Conservation (phyloP, 23 tunicate species). For the Botrylloides violaceus region DNA sequence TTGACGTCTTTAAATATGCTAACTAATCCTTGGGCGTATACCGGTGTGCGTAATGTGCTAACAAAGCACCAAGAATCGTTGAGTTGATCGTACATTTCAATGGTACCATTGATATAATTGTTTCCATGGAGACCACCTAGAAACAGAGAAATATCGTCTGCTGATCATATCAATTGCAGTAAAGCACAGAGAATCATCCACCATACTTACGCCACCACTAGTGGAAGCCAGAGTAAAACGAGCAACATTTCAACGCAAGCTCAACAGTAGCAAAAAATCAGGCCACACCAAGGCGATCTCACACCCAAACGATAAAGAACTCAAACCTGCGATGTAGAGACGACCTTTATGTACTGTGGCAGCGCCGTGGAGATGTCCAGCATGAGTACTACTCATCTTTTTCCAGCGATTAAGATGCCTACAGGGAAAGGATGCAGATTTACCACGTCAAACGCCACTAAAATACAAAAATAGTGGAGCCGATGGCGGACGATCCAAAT, state of each 20-base stretch:
- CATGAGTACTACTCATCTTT: slow-evolving; percentile 51
- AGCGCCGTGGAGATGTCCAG: slow-evolving; percentile 93
- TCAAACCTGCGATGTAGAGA: slow-evolving; percentile 78
- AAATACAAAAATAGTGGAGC: too few relatives aligned
- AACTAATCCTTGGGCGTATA: slow-evolving; percentile 92
- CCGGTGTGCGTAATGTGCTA: slow-evolving; percentile 77
- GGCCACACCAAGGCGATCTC: too few relatives aligned
- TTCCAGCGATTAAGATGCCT: slow-evolving; percentile 69
- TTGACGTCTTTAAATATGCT: slow-evolving; percentile 70
- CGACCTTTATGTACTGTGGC: slow-evolving; percentile 83
- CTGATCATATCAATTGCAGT: too few relatives aligned
- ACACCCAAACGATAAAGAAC: too few relatives aligned
- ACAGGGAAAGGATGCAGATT: too few relatives aligned
- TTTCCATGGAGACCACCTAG: slow-evolving; percentile 94
- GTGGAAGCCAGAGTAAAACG: too few relatives aligned
- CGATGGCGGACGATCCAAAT: too few relatives aligned
- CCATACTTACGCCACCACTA: too few relatives aligned
- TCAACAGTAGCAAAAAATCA: too few relatives aligned
- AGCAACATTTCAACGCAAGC: too few relatives aligned
- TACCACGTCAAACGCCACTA: too few relatives aligned
- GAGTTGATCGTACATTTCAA: slow-evolving; percentile 74
- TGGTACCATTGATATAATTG: slow-evolving; percentile 89
- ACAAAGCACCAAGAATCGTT: slow-evolving; percentile 69
- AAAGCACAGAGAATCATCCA: too few relatives aligned
- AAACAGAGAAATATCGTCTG: background rate